Base-by-base conservation (phyloP, 2,797 vertebrate genomes). In the Diplodus puntazzo region DNA sequence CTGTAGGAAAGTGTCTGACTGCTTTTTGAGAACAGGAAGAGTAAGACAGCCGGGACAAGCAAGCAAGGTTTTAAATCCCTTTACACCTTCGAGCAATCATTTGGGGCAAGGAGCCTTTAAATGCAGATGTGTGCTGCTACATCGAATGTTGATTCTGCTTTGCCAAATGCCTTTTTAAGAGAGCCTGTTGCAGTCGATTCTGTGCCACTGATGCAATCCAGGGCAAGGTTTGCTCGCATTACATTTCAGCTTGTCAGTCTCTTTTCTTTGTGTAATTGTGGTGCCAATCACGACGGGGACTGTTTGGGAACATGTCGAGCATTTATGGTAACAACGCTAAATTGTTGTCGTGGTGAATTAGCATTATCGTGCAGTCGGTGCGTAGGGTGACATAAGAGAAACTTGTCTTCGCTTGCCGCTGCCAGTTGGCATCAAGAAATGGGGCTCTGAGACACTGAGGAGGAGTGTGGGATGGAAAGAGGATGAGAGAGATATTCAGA, bases 261-360 rank as follows among this genome's bases (percentile, higher is more conserved):
- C 73, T 90, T 90, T 85, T 83, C 80, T 83, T 81, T 73, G 69
- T 87, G 71, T 83, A 75, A 87, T 77, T 85, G 68, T n/a, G 50
- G 65, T 70, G 82, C 82, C 80, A 85, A 76, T 86, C 79, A 85
- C 5, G 20, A 73, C 30, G 46, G 61, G 69, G 77, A 78, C 57
- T 67, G 84, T 87, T 89, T 76, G 82, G 69, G 81, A 87, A 88
- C 89, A 86, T 83, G 90, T 82, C 49, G 74, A 89, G 90, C 87
- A 84, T 90, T 88, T 82, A 79, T 74, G 77, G 84, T 83, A 87
- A 90, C 64, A 79, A 87, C 69, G 77, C 78, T 83, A 92, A 88
- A 90, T 90, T 91, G 88, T 87, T 87, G 89, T 92, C 73, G 65
- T 78, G 84, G 86, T 85, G 87, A 91, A 92, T 93, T 92, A 87